Base-by-base conservation (phyloP, 92 coral and sea anemone species). In the Zoanthus gigantus region DNA sequence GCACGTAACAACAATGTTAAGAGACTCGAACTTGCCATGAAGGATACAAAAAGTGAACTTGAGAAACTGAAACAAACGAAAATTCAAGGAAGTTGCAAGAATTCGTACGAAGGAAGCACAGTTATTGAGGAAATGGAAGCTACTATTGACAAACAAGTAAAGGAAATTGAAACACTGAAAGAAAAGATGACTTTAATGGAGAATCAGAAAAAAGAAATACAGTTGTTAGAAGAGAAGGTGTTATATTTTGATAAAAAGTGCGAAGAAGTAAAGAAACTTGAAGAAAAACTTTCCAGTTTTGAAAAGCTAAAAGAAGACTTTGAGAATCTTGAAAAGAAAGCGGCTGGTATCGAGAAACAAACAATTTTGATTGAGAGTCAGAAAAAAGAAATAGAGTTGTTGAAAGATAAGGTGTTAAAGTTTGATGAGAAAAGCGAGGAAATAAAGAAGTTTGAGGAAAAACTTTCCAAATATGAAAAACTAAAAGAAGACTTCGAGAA, bases 1-100 rank as follows among this genome's bases (percentile, higher is more conserved):
- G 86, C 94, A 14, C 90, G 95, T 73, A 97, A 97, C 73, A 97
- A 89, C 78, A 82, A 91, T 61, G 85, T 97, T 23, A 92, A 92
- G 61, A 92, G 94, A 34, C 97, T 97, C 1, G 99, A 97, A 84
- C 58, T 91, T 42, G 77, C 90, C 1, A 72, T 97, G 32, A 87
- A 82, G 9, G 97, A 92, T 72, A 86, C 90, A 30, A 89, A 86
- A 32, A 78, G 37, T 23, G 93, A 88, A 30, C 77, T 95, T 37
- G 46, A 82, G 9, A 95, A 89, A 56, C 60, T 87, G 75, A 89
- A 83, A 83, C 87, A 84, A 7, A 79, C 91, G 11, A 56, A 79
- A 71, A 89, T 76, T 3, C 87, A 83, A 2, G 56, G 69, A 28
- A 67, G 47, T 13, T 91, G 86, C 46, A 48, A 74, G 56, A 78